Conservation (phyloP, 2,888 invertebrate species). For the Drosophila mimetica region DNA sequence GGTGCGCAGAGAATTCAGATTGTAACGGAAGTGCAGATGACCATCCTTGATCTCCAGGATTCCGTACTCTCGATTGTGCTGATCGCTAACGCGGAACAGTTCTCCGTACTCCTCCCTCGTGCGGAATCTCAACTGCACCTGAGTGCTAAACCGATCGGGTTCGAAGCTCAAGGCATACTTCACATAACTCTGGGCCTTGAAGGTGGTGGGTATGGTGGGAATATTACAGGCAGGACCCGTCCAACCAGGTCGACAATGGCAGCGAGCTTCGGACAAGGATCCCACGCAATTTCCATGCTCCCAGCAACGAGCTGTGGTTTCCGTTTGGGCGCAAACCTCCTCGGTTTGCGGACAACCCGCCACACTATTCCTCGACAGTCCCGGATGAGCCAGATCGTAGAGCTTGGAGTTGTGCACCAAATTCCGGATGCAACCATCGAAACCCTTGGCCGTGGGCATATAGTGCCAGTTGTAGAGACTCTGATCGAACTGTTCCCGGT, state of each 20-base stretch:
- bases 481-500: conserved; percentile 95
- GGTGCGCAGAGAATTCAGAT: conserved; percentile 94
- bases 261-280: conserved; percentile 93
- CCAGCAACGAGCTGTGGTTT: conserved; percentile 94
- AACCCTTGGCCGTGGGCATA: conserved; percentile 94
- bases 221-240: conserved; percentile 95
- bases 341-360: conserved; percentile 97
- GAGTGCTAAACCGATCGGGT: conserved; percentile 95
- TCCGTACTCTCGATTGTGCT: conserved; percentile 96
- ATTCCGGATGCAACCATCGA: conserved; percentile 98
- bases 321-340: conserved; percentile 94
- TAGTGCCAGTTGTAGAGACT: conserved; percentile 95
- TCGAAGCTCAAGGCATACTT: conserved; percentile 97
- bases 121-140: conserved; percentile 96
- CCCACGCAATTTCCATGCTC: conserved; percentile 98
- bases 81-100: conserved; percentile 96
- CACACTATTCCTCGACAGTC: conserved; percentile 92
- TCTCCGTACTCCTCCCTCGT: conserved; percentile 97
- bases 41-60: conserved; percentile 96
- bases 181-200: conserved; percentile 97
- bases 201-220: conserved; percentile 95
- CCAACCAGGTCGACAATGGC: conserved; percentile 98
- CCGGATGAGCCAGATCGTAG: conserved; percentile 97
- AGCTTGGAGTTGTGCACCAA: conserved; percentile 97
- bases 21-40: conserved; percentile 94